Percentiles rank a stretch among this genome's conserved stretches.
Evolutionary conservation across 2,888 invertebrate species (phyloP).

Genomic region (Hypercompe scribonia): DNA sequence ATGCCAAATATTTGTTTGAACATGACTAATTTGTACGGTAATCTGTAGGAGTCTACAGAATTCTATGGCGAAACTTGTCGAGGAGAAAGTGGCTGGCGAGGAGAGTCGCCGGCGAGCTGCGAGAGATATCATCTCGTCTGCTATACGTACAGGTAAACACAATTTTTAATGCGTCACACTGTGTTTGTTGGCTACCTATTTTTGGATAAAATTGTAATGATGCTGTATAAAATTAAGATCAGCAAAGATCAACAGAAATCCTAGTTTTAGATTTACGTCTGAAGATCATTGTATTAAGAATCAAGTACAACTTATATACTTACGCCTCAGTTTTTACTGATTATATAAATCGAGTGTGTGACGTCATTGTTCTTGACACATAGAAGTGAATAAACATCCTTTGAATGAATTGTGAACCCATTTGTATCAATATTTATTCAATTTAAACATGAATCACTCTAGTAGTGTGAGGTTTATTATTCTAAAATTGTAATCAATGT

Average conservation of each 20-base stretch:
- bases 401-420: constrained; percentile 9
- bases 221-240: background rate
- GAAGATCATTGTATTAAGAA: background rate
- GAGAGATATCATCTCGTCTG: constrained; percentile 90
- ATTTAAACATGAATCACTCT: constrained; percentile 8
- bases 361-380: background rate
- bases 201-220: background rate
- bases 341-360: background rate
- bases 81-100: constrained; percentile 82
- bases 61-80: constrained; percentile 88
- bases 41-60: constrained; percentile 86
- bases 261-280: background rate
- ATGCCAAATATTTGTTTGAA: constrained; percentile 48
- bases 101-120: constrained; percentile 87
- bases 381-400: constrained; percentile 8
- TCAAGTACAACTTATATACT: background rate
- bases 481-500: background rate
- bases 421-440: constrained; percentile 13
- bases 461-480: background rate
- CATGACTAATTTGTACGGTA: constrained; percentile 39
- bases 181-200: background rate
- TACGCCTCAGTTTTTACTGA: background rate
- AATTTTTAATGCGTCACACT: background rate
- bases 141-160: constrained; percentile 85
- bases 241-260: background rate